Percentiles rank a stretch among this genome's conserved stretches.
Evolutionary conservation across 2,888 invertebrate genomes (phyloP).

Genomic region (Hirtodrosophila cameraria): DNA sequence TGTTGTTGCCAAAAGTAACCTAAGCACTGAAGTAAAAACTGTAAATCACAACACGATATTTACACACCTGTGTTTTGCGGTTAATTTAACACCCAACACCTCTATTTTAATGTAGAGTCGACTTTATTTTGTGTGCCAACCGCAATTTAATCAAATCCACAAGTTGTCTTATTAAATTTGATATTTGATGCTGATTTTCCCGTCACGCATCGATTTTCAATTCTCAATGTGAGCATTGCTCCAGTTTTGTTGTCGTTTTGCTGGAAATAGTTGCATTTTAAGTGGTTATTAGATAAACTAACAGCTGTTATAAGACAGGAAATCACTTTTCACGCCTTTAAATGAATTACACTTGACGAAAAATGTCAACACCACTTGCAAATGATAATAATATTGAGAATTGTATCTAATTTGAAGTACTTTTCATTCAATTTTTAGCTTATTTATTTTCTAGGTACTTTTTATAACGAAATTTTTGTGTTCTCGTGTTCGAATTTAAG

Average conservation of each 20-base stretch:
- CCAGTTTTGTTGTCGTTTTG: constrained; percentile 21
- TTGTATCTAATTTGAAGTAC: no score
- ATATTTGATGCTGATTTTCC: constrained; percentile 61
- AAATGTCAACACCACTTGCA: not conserved
- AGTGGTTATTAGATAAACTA: not conserved
- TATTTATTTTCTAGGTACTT: no score
- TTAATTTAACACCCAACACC: constrained; percentile 36
- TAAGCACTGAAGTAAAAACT: constrained; percentile 16
- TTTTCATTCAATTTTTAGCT: no score
- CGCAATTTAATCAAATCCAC: constrained; percentile 48
- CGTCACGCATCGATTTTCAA: constrained; percentile 59
- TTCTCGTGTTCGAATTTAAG: no score
- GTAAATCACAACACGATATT: constrained; percentile 17
- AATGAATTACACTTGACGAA: not conserved
- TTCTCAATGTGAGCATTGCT: constrained; percentile 30
- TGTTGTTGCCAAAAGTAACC: constrained; percentile 1
- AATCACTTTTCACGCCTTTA: not conserved
- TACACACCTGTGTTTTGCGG: constrained; percentile 36
- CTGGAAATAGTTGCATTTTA: constrained; percentile 10
- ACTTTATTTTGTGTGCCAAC: constrained; percentile 19
- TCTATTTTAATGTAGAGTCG: constrained; percentile 15
- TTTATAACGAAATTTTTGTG: no score
- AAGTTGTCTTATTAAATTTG: constrained; percentile 48
- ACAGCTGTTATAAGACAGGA: constrained; percentile 7
- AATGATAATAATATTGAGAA: no score